Conservation (phyloP, 2,113 vertebrate genomes). For the Acrocephalus arundinaceus region DNA sequence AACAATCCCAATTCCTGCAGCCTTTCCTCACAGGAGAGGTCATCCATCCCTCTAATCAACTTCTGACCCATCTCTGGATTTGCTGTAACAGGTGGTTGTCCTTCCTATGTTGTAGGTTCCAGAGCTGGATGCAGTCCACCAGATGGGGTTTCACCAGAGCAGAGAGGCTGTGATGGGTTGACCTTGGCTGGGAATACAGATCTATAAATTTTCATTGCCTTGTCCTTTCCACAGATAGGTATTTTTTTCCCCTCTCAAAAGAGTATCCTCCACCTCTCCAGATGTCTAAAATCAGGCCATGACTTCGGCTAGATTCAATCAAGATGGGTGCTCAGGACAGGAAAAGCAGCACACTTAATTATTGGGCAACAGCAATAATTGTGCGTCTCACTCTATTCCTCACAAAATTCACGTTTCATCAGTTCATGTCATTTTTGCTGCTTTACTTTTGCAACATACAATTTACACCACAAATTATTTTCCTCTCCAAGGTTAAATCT, state of each 20-base stretch:
- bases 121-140: not conserved
- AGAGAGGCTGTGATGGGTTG: not conserved
- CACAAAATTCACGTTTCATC: not conserved
- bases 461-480: not conserved
- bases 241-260: not conserved
- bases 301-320: not conserved
- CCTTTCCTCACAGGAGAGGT: not conserved
- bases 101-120: accelerated
- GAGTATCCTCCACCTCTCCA: not conserved
- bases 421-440: not conserved
- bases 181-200: not conserved
- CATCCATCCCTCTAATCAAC: not conserved
- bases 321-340: not conserved
- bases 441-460: not conserved
- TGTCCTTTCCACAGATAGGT: not conserved
- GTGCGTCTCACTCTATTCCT: not conserved
- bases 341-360: not conserved
- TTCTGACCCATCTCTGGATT: not conserved
- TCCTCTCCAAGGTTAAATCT: not conserved
- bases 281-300: not conserved
- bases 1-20: not conserved
- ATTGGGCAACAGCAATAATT: accelerated
- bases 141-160: not conserved
- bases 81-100: not conserved
- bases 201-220: not conserved